Evolutionary conservation across 2,888 invertebrate genomes (phyloP).

Genomic region (Eupithecia inturbata): DNA sequence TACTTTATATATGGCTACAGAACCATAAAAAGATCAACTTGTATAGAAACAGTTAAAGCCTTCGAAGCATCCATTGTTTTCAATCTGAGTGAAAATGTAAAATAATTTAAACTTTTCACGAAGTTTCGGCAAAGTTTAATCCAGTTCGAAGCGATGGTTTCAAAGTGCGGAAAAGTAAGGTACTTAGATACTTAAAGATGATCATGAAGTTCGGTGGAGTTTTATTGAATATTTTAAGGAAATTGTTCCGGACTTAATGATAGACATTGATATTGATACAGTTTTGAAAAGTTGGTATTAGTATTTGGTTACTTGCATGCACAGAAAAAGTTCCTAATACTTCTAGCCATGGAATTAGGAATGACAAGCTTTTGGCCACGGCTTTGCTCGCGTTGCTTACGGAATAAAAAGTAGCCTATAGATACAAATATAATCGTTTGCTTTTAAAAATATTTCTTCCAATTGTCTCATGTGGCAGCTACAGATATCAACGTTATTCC

Average conservation of each 20-base stretch:
- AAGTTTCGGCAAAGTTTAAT: constrained; percentile 38
- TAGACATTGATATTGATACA: neutral
- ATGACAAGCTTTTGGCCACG: neutral
- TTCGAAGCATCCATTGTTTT: constrained; percentile 31
- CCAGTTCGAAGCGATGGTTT: constrained; percentile 25
- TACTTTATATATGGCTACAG: neutral
- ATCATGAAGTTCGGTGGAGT: constrained; percentile 35
- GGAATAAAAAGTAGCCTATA: neutral
- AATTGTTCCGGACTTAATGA: constrained; percentile 12
- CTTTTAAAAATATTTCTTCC: neutral
- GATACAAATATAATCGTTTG: neutral
- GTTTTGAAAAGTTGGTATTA: neutral
- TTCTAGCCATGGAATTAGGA: neutral
- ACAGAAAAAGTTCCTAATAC: neutral
- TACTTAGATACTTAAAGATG: constrained; percentile 16
- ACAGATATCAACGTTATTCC: neutral
- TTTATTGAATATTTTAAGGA: constrained; percentile 29
- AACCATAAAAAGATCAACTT: neutral
- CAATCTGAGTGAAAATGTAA: constrained; percentile 34
- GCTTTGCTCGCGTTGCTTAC: neutral
- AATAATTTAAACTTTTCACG: constrained; percentile 34
- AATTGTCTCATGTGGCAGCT: neutral
- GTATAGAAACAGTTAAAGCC: constrained; percentile 3
- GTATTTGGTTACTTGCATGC: neutral
- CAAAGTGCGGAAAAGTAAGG: constrained; percentile 27